These are phyloP conservation scores for Parelbella ahira DNA, from an alignment of 2,888 invertebrate species.

Conservation along the genomic window DNA sequence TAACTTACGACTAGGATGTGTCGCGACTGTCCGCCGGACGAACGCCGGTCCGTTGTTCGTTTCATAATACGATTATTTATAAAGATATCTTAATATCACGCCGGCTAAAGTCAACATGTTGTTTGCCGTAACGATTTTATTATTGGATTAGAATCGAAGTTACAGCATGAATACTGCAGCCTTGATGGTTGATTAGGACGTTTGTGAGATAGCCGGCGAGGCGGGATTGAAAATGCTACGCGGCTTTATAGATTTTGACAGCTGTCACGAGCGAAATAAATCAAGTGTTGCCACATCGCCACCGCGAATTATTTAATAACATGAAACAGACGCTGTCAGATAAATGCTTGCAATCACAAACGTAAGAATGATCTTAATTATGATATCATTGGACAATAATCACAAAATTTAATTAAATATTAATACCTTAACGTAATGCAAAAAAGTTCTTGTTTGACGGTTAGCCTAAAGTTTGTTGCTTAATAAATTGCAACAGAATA, in stretches of 20 bases:
- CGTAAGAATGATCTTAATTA: conserved; percentile 25
- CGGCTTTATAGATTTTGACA: conserved; percentile 29
- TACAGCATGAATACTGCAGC: conserved; percentile 29
- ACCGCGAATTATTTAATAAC: conserved; percentile 13
- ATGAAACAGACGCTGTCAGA: no score
- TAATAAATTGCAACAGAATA: no score
- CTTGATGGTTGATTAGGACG: conserved; percentile 32
- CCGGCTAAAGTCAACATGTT: conserved; percentile 28
- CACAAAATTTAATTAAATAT: no score
- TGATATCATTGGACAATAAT: no score
- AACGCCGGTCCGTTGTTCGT: conserved; percentile 50
- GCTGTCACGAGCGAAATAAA: conserved; percentile 28
- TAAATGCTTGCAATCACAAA: no score
- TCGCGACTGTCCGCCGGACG: conserved; percentile 35
- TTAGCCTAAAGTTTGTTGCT: no score
- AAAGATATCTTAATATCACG: conserved; percentile 26
- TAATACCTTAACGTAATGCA: no score
- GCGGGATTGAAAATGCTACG: conserved; percentile 27
- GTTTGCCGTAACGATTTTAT: conserved; percentile 19
- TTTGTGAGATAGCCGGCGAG: conserved; percentile 23
- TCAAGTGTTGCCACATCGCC: conserved; percentile 21
- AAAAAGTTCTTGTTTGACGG: no score
- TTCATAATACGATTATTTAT: conserved; percentile 47
- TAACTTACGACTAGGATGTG: conserved; percentile 66
- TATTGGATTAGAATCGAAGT: conserved; percentile 24